These are phyloP conservation scores for Ips typographus DNA, from an alignment of 1,140 invertebrate genomes.

Conservation along the genomic window DNA sequence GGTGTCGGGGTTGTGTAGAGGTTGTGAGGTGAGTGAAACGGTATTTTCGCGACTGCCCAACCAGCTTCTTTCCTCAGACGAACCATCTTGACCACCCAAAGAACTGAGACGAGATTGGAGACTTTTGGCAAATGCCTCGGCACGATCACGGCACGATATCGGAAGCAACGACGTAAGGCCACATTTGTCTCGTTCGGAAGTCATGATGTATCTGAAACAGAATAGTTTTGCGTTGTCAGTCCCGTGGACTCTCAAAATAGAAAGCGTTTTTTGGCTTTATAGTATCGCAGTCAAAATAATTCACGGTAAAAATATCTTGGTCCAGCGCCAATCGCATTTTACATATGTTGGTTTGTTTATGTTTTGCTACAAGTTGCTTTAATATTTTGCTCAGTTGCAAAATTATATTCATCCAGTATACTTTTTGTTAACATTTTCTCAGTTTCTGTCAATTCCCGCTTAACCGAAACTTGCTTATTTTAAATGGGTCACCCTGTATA, in stretches of 20 bases:
- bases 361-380: too few species aligned
- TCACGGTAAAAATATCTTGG: too few species aligned
- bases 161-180: conserved; percentile 58
- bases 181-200: conserved; percentile 49
- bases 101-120: conserved; percentile 71
- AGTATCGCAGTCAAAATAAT: too few species aligned
- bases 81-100: conserved; percentile 56
- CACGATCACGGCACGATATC: conserved; percentile 74
- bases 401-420: too few species aligned
- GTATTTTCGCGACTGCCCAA: conserved; percentile 45
- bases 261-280: too few species aligned
- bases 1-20: conserved; percentile 57
- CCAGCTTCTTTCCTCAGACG: conserved; percentile 55
- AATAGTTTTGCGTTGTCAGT: background rate
- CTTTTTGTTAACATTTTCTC: too few species aligned
- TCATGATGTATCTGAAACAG: conserved; percentile 38
- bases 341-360: too few species aligned
- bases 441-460: too few species aligned
- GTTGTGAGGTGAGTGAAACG: conserved; percentile 50
- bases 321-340: too few species aligned
- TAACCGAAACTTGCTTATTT: too few species aligned
- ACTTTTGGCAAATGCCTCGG: conserved; percentile 75
- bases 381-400: too few species aligned
- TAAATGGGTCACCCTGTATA: too few species aligned
- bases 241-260: background rate